Evolutionary conservation across 2,888 invertebrate genomes (phyloP), one percentile per base, ranked within the genome.

Genomic region (Emmelina monodactyla): DNA sequence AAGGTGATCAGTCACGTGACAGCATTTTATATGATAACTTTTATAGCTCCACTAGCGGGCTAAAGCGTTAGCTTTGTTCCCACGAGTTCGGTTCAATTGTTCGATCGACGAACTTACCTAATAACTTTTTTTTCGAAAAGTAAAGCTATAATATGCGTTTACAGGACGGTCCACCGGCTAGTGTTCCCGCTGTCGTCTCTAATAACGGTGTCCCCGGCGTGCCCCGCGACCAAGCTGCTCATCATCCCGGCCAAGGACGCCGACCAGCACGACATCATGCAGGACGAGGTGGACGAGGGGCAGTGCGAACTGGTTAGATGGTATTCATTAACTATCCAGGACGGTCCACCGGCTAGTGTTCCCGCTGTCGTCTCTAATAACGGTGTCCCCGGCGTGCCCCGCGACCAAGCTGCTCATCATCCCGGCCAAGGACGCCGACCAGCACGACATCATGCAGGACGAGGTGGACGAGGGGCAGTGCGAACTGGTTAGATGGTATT

Each of bases 201-300:
- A 40, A 51, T 73, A 46, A 41, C 63, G 9, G 72, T 68, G 14
- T 57, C 66, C 0, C 41, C 42, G 31, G 49, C 54, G 3, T 70
- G 71, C 22, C 72, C 80, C 0, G 70, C 76, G 39, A 73, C 80
- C 0, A 72, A 71, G 48, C 52, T 81, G 7, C 51, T 81, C 14
- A 68, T 81, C 12, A 55, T 81, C 2, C 78, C 79, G 0, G 58
- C 78, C 0, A 76, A 71, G 35, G 80, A 79, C 36, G 53, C 66
- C 0, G 78, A 80, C 16, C 76, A 80, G 22, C 42, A 72, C 35
- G 80, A 81, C 34, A 70, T 81, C 14, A 80, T 81, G 79, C 75
- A 78, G 33, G 76, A 71, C 11, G 78, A 75, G 30, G 38, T 76
- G 0, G 75, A 76, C 11, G 78, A 78, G 6, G 41, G 69, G 32